Evolutionary conservation across 2,888 invertebrate species (phyloP).

Genomic region (Piscicola geometra): DNA sequence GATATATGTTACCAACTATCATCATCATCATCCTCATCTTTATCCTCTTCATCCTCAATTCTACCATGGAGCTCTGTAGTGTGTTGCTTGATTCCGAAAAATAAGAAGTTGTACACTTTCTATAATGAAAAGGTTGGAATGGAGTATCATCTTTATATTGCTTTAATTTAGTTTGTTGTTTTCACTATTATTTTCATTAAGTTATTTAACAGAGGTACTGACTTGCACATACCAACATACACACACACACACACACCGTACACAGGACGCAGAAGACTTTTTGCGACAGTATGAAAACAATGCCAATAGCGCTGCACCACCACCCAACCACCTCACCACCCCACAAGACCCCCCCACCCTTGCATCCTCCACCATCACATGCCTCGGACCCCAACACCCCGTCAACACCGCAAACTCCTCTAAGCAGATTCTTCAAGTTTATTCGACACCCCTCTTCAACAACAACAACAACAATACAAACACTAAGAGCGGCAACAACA

Average conservation of each 20-base stretch:
- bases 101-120: background rate
- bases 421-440: background rate
- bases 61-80: slow-evolving; percentile 8
- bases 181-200: too few relatives aligned
- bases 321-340: background rate
- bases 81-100: background rate
- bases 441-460: background rate
- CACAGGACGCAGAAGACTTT: background rate
- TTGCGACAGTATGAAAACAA: background rate
- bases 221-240: too few relatives aligned
- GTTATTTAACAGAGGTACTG: too few relatives aligned
- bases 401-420: background rate
- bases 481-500: too few relatives aligned
- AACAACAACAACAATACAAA: background rate
- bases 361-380: background rate
- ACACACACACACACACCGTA: too few relatives aligned
- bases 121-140: slow-evolving; percentile 1
- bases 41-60: background rate
- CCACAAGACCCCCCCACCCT: too few relatives aligned
- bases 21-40: background rate
- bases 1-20: background rate
- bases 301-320: background rate
- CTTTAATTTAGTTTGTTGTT: too few relatives aligned
- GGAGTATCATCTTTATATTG: too few relatives aligned
- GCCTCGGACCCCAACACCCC: background rate